These are phyloP conservation scores for Dicrostonyx torquatus DNA, from an alignment of 2,797 vertebrate genomes.

Conservation along the genomic window DNA sequence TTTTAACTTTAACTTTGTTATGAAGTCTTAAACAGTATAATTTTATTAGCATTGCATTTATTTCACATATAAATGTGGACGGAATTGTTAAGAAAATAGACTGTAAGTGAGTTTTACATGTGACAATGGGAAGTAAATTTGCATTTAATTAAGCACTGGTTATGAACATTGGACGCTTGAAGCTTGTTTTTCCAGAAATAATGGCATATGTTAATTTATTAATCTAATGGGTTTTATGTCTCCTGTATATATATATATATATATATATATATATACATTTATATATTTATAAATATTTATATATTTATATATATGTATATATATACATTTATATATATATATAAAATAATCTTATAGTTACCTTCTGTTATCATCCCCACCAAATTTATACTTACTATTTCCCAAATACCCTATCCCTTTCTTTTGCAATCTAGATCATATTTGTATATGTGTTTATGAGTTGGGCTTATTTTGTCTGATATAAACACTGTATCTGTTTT, in stretches of 20 bases:
- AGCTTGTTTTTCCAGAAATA: neutral
- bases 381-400: neutral
- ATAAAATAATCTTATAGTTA: too few species aligned
- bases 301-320: too few species aligned
- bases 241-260: too few species aligned
- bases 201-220: neutral
- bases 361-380: neutral
- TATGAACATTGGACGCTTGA: neutral
- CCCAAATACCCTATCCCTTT: neutral
- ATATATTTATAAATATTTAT: neutral
- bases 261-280: too few species aligned
- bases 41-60: neutral
- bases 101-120: neutral
- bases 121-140: neutral
- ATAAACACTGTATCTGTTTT: neutral
- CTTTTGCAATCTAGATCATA: neutral
- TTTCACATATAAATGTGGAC: neutral
- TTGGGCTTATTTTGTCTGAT: neutral
- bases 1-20: slow-evolving; percentile 8
- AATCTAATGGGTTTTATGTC: neutral
- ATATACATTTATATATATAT: neutral
- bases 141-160: neutral
- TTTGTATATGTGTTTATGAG: neutral
- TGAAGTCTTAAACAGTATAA: neutral
- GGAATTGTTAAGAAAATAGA: neutral